Evolutionary conservation across 2,797 vertebrate genomes (phyloP).

Genomic region (Pseudomugil gertrudae): DNA sequence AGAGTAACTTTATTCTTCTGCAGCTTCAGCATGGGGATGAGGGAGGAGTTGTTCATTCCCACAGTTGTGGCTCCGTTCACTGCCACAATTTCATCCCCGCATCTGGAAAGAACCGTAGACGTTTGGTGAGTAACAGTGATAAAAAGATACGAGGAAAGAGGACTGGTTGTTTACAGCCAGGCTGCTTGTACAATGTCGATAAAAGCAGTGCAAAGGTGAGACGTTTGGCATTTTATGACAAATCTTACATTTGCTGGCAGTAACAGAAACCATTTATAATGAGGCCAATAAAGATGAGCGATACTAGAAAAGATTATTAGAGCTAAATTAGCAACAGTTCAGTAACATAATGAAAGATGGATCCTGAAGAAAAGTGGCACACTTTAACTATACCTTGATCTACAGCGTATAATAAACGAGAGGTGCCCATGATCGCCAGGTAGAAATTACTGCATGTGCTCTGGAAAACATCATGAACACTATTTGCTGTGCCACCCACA

Average conservation of each 20-base stretch:
- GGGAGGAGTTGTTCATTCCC: constrained; percentile 92
- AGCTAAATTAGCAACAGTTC: too few species aligned
- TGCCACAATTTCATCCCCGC: constrained; percentile 94
- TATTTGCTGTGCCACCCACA: neutral
- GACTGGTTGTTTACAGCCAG: neutral
- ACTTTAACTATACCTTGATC: too few species aligned
- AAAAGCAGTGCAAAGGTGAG: neutral
- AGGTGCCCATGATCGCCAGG: too few species aligned
- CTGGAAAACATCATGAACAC: neutral
- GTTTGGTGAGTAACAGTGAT: neutral
- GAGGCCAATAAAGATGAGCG: too few species aligned
- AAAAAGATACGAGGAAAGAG: neutral
- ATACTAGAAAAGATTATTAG: too few species aligned
- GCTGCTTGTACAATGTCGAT: too few species aligned
- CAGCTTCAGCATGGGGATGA: constrained; percentile 94
- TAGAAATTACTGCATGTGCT: neutral
- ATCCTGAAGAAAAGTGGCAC: too few species aligned
- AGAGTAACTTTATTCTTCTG: constrained; percentile 92
- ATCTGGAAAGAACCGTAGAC: constrained; percentile 75
- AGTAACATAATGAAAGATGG: too few species aligned
- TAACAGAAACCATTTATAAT: too few species aligned
- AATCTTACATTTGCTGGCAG: neutral
- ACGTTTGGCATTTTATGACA: neutral
- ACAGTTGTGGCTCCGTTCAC: constrained; percentile 90
- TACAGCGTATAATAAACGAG: too few species aligned